A percentile compares a stretch with the other conserved stretches of the same genome.
Conservation (phyloP, 2,113 vertebrate genomes). For the Chaetura pelagica region DNA sequence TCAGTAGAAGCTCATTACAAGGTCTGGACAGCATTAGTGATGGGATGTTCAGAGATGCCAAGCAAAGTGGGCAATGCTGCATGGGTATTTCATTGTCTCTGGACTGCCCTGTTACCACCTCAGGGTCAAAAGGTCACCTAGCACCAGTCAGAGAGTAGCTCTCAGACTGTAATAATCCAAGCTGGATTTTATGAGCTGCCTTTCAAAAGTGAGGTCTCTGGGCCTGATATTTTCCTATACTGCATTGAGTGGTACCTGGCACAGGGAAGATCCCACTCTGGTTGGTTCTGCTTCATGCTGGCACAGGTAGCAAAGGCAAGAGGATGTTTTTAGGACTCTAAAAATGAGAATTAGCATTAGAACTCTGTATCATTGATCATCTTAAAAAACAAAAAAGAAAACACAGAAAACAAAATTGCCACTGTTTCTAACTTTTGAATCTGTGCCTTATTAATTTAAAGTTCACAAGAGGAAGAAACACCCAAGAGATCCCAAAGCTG, state of each 20-base stretch:
- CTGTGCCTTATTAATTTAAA: no score
- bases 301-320: not conserved
- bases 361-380: not conserved
- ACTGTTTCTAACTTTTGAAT: not conserved
- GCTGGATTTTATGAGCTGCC: no score
- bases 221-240: not conserved
- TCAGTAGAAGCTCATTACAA: not conserved
- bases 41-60: not conserved
- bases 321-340: not conserved
- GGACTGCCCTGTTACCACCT: not conserved
- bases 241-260: not conserved
- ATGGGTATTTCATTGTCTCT: not conserved
- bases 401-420: not conserved
- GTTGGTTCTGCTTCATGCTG: not conserved
- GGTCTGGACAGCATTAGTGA: not conserved
- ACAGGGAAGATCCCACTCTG: not conserved
- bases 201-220: not conserved
- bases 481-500: no score
- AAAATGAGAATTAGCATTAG: not conserved
- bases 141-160: not conserved
- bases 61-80: fast-evolving
- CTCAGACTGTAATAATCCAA: no score
- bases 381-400: not conserved
- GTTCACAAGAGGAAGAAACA: no score
- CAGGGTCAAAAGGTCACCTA: not conserved